Evolutionary conservation across 1,140 invertebrate species (phyloP), one percentile per base, ranked within the genome.

Genomic region (Camponotus vicinus): DNA sequence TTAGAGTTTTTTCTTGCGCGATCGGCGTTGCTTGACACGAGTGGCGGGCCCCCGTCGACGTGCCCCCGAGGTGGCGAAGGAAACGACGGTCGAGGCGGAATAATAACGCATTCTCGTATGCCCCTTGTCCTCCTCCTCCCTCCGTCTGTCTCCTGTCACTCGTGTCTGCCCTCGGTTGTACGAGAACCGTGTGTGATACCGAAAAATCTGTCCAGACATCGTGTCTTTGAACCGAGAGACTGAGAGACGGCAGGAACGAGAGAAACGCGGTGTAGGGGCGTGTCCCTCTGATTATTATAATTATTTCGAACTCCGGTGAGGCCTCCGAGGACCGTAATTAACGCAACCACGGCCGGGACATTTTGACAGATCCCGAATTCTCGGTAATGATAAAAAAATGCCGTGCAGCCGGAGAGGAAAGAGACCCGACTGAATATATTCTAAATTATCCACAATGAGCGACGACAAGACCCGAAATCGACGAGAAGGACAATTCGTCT

Each of bases 301-400:
- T 95, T 94, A 95, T 95, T 94, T 91, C 87, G 86, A 88, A 91
- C 88, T 90, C 87, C 86, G 80, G 64, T 69, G 70, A 87, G 82
- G 67, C 63, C 77, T 64, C 45, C 71, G 27, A 61, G 90, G 91
- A 94, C 93, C 93, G 92, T 94, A 95, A 95, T 95, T 95, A 95
- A 95, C 92, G 93, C 94, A 94, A 93, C 92, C 89, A 89, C 91
- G 6, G 57, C 79, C 93, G 86, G 93, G 94, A 95, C 94, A 95
- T 93, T 92, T 95, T 95, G 94, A 95, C 95, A 95, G 95, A 95
- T 95, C 92, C 55, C 91, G 89, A 95, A 94, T 94, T 94, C 94
- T 66, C 66, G 61, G 92, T 94, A 95, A 94, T 94, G 92, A 94
- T 94, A 94, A 92, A 93, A 94, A 92, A 93, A 89, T 90, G 87